Base-by-base conservation (phyloP, 2,113 vertebrate genomes). In the Alligator sinensis region DNA sequence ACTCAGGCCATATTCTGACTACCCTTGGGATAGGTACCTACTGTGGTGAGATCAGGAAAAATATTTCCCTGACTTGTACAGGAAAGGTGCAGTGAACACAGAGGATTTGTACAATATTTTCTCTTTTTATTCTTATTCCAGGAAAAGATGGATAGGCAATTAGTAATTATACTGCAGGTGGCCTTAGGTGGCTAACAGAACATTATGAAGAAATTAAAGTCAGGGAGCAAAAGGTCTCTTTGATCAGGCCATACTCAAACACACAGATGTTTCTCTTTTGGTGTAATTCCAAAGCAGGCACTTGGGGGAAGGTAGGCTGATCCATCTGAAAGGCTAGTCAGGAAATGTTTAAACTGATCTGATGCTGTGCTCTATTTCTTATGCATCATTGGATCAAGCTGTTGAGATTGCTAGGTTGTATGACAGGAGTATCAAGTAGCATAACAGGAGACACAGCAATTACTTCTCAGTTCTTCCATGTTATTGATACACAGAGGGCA, bases 311-410 rank as follows among this genome's bases (percentile, higher is more conserved):
- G 81, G 86, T 77, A 74, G 47, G 47, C 55, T 66, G 24, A n/a
- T 57, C 38, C 76, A 58, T 63, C 61, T 77, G 58, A 92, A 94
- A 63, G 61, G 25, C 19, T 85, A 90, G 9, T 77, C 25, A 58
- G 28, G 90, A 88, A 92, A 94, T 85, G 17, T 89, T 84, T 95
- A 60, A 91, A 61, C 13, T 68, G 24, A 62, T 83, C 47, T 89
- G 70, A 82, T 77, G 59, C 13, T 82, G 11, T 78, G 11, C 82
- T 86, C 68, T 27, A 5, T 91, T 94, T 89, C 61, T 34, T 84
- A n/a, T 34, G 7, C 30, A 78, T 84, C 30, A 13, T 86, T 91
- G 70, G 9, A 82, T 92, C 6, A 82, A 84, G 54, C 13, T 77
- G n/a, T 59, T 28, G 76, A 70, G 2, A 72, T 77, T 62, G 72